phyloP scores from a whole-genome alignment of 2,113 vertebrate genomes.

The Isurus oxyrinchus region DNA sequence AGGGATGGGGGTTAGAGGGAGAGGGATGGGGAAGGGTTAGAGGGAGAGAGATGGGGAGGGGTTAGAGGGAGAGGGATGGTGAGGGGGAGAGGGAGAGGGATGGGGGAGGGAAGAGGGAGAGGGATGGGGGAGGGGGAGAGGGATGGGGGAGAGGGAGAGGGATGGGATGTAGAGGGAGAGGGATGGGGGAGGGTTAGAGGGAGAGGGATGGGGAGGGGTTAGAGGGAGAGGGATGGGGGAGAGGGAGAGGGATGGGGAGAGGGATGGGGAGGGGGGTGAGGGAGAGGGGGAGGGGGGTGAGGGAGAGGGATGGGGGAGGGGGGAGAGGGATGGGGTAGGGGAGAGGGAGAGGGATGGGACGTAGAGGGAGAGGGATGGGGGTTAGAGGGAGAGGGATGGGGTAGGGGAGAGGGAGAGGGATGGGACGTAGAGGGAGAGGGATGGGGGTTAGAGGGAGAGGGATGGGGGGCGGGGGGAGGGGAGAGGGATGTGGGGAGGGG shows the following conservation, averaged over 20 bases:
- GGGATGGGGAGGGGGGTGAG: no score
- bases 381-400: no score
- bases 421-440: no score
- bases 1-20: conserved; percentile 49
- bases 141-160: conserved; percentile 48
- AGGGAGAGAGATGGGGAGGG: conserved; percentile 52
- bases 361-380: not conserved
- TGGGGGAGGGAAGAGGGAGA: not conserved
- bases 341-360: not conserved
- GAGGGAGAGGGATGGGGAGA: conserved; percentile 43
- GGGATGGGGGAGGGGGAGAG: not conserved
- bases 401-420: no score
- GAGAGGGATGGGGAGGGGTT: conserved; percentile 56
- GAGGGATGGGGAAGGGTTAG: conserved; percentile 43
- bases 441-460: no score
- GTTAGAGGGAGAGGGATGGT: conserved; percentile 51
- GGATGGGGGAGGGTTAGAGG: conserved; percentile 36
- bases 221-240: conserved; percentile 48
- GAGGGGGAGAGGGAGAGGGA: conserved; percentile 46
- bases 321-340: no score
- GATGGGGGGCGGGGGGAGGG: no score
- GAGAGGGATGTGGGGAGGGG: no score
- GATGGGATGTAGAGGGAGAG: conserved; percentile 58
- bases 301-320: no score
- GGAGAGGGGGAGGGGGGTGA: not conserved